Evolutionary conservation across 2,888 invertebrate genomes (phyloP).

Genomic region (Elaeidobius kamerunicus): DNA sequence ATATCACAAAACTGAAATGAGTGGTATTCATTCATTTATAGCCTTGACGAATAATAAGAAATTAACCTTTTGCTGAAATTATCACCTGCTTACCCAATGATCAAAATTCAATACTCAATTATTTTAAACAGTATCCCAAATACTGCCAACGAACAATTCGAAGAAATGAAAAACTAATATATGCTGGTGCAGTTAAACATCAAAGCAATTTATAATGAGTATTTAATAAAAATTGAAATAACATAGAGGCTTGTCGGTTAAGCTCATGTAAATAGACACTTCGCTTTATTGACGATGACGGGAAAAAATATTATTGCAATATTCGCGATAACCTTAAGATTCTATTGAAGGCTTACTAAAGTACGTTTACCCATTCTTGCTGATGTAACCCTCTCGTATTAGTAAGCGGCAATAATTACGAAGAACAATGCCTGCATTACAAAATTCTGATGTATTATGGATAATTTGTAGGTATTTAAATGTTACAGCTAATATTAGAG

Average conservation of each 20-base stretch:
- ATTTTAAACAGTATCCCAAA: too few relatives aligned
- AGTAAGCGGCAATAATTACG: slow-evolving; percentile 17
- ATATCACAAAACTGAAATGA: too few relatives aligned
- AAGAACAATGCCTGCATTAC: slow-evolving; percentile 17
- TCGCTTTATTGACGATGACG: slow-evolving; percentile 4
- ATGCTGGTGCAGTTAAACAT: too few relatives aligned
- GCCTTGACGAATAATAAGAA: too few relatives aligned
- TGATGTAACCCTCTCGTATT: slow-evolving; percentile 17
- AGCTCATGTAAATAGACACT: slow-evolving; percentile 10
- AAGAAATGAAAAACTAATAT: too few relatives aligned
- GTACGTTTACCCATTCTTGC: slow-evolving; percentile 21
- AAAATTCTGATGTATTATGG: slow-evolving; percentile 12
- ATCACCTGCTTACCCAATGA: too few relatives aligned
- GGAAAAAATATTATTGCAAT: slow-evolving; percentile 16
- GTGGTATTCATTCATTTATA: too few relatives aligned
- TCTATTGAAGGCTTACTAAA: slow-evolving; percentile 17
- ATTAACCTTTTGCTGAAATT: too few relatives aligned
- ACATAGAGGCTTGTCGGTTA: slow-evolving; percentile 10
- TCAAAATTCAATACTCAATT: too few relatives aligned
- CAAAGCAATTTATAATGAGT: background rate
- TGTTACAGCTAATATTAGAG: too few relatives aligned
- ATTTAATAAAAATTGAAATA: background rate
- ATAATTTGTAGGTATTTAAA: background rate
- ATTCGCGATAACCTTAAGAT: slow-evolving; percentile 19
- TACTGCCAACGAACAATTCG: too few relatives aligned